phyloP scores from a whole-genome alignment of 2,113 vertebrate genomes.

The Erpornis zantholeuca region DNA sequence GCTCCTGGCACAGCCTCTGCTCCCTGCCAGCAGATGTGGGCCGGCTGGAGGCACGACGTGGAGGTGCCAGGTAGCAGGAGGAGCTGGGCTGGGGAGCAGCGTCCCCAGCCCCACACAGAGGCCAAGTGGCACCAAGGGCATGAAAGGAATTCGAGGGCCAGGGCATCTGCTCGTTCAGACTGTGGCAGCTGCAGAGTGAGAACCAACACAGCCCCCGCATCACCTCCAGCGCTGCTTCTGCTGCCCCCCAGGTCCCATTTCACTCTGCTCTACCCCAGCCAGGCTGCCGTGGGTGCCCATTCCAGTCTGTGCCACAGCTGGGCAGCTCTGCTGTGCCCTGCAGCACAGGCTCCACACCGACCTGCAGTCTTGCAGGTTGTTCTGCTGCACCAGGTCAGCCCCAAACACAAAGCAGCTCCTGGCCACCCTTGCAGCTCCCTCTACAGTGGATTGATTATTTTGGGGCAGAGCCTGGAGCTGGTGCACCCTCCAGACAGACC shows the following conservation, averaged over 20 bases:
- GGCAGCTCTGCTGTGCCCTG: background rate
- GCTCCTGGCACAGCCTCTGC: background rate
- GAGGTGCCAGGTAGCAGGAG: background rate
- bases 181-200: background rate
- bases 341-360: rapidly evolving
- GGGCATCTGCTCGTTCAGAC: slow-evolving; percentile 17
- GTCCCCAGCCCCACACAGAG: rapidly evolving
- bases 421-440: background rate
- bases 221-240: background rate
- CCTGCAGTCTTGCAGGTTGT: background rate
- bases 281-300: rapidly evolving
- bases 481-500: background rate
- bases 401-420: background rate
- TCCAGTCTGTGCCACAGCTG: rapidly evolving
- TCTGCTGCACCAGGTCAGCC: rapidly evolving
- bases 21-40: background rate
- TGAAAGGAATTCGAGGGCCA: background rate
- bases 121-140: background rate
- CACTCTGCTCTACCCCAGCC: background rate
- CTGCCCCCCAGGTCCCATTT: background rate
- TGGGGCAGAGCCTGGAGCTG: background rate
- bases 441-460: rapidly evolving
- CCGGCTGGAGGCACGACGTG: rapidly evolving
- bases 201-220: rapidly evolving
- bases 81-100: rapidly evolving